Percentiles rank a stretch among this genome's conserved stretches.
phyloP scores from a whole-genome alignment of 2,888 invertebrate genomes.

The Anoplius nigerrimus region DNA sequence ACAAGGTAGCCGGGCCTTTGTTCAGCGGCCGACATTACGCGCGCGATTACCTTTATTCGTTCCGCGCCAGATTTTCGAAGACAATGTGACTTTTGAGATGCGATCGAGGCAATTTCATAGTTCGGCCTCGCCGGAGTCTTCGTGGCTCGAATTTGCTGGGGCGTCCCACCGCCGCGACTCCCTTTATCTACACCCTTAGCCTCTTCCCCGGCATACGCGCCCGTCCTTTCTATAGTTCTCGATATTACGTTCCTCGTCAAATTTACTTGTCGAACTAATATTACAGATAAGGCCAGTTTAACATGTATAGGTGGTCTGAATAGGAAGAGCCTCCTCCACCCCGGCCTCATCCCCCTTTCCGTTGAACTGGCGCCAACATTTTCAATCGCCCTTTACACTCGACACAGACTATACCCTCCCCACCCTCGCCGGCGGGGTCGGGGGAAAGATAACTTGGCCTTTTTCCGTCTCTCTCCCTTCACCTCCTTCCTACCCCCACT shows the following conservation, averaged over 20 bases:
- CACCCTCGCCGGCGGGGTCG: not conserved
- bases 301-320: constrained; percentile 62
- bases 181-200: too few species aligned
- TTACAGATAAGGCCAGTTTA: constrained; percentile 56
- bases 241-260: constrained; percentile 51
- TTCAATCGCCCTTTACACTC: constrained; percentile 67
- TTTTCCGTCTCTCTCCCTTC: not conserved
- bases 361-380: constrained; percentile 69
- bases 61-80: too few species aligned
- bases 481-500: constrained; percentile 17
- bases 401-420: constrained; percentile 31
- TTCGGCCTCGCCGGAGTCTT: too few species aligned
- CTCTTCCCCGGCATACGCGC: not conserved
- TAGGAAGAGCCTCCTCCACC: constrained; percentile 41
- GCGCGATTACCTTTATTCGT: too few species aligned
- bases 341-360: constrained; percentile 25
- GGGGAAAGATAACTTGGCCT: not conserved
- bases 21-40: too few species aligned
- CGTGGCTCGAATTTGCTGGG: too few species aligned
- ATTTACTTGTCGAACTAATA: constrained; percentile 56
- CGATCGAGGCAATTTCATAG: too few species aligned
- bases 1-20: too few species aligned
- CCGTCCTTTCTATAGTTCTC: constrained; percentile 28
- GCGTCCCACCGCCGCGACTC: too few species aligned
- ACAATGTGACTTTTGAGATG: too few species aligned